Percentiles rank a stretch among this genome's conserved stretches.
Conservation (phyloP, 1,140 invertebrate species). For the Bursaphelenchus mucronatus region DNA sequence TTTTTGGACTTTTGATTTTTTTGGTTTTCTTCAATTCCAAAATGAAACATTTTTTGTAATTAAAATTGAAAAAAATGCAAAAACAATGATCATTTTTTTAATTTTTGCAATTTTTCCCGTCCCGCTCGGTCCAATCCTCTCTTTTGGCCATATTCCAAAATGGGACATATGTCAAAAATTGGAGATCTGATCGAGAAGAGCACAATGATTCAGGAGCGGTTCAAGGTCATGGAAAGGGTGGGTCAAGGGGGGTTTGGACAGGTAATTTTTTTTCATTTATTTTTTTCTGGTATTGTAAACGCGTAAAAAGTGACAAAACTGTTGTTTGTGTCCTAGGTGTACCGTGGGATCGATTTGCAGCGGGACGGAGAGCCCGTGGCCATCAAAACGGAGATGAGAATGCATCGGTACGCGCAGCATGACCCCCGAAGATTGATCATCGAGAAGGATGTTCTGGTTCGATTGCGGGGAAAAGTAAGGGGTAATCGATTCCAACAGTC, state of each 20-base stretch:
- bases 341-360: not conserved
- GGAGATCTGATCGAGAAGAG: not conserved
- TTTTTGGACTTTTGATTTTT: too few relatives aligned
- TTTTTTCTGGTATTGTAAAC: too few relatives aligned
- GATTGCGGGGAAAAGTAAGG: constrained; percentile 15
- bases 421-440: constrained; percentile 9
- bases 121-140: too few relatives aligned
- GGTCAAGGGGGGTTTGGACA: not conserved
- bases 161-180: constrained; percentile 13
- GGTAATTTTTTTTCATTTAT: too few relatives aligned
- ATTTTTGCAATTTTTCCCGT: too few relatives aligned
- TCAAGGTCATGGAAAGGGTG: not conserved
- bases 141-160: not conserved
- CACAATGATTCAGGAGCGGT: not conserved
- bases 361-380: not conserved
- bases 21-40: too few relatives aligned
- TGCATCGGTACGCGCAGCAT: not conserved
- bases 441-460: constrained; percentile 10
- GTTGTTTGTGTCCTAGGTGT: not conserved
- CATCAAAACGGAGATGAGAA: constrained; percentile 12
- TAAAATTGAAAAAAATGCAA: too few relatives aligned
- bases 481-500: not conserved
- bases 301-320: not conserved
- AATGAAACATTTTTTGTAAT: too few relatives aligned
- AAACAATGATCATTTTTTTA: too few relatives aligned